phyloP scores from a whole-genome alignment of 2,797 vertebrate genomes.

The Crax fasciolata region DNA sequence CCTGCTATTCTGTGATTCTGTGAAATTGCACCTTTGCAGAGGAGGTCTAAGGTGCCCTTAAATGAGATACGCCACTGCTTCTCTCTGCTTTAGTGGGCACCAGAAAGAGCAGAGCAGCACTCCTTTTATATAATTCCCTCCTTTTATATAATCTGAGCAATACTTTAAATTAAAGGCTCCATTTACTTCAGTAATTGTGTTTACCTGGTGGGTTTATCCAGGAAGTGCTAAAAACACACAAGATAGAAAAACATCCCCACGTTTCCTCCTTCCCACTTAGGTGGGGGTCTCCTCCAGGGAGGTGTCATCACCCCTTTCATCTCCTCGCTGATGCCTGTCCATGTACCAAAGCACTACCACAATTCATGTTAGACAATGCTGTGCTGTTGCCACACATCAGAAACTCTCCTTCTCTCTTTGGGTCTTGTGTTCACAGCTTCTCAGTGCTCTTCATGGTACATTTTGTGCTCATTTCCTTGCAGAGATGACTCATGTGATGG shows the following conservation, averaged over 20 bases:
- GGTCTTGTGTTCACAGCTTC: neutral
- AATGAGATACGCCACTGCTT: accelerated
- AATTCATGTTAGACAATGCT: neutral
- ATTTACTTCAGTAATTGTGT: neutral
- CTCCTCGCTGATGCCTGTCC: accelerated
- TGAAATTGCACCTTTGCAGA: no score
- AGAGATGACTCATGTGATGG: constrained; percentile 54
- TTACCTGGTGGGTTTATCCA: neutral
- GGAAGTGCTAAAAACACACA: neutral
- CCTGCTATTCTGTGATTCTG: no score
- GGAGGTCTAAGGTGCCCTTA: no score
- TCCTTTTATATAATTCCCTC: neutral
- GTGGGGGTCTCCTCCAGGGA: neutral
- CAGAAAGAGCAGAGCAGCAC: neutral
- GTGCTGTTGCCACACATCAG: neutral
- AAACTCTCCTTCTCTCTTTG: neutral
- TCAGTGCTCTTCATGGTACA: neutral
- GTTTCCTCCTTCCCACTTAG: neutral
- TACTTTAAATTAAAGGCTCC: neutral
- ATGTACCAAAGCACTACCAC: neutral
- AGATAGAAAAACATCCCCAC: neutral
- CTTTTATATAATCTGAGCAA: neutral
- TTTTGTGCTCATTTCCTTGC: constrained; percentile 30
- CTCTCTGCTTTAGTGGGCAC: neutral
- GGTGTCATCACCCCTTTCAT: neutral